These are phyloP conservation scores for Cyrtonyx montezumae DNA, from an alignment of 2,113 vertebrate species.

Conservation along the genomic window DNA sequence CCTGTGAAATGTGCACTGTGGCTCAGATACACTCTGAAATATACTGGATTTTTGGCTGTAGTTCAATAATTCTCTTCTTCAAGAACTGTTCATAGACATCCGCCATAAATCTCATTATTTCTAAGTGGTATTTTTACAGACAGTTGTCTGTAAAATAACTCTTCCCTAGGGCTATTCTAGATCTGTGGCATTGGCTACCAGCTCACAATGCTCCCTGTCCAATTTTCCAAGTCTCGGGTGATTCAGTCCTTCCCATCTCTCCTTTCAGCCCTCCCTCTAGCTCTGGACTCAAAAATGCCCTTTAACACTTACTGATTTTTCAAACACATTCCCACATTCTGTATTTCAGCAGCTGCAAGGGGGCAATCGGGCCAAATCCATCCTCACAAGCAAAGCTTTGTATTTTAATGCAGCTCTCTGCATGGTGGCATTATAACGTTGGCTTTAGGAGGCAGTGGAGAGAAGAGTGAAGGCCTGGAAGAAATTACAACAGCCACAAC, in stretches of 20 bases:
- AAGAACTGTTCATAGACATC: constrained; percentile 22
- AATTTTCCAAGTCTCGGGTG: constrained; percentile 51
- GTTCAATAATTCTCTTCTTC: constrained; percentile 8
- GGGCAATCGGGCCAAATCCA: constrained; percentile 18
- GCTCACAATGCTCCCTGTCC: constrained; percentile 35
- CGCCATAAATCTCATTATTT: constrained; percentile 42
- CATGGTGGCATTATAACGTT: constrained; percentile 39
- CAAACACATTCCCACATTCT: constrained; percentile 50
- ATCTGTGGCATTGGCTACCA: neutral
- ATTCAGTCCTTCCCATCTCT: constrained; percentile 59
- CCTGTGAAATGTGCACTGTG: neutral
- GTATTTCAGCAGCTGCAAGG: constrained; percentile 51
- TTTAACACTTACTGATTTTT: constrained; percentile 53
- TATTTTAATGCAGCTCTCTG: constrained; percentile 33
- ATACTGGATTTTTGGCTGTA: neutral
- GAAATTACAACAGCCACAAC: constrained; percentile 24
- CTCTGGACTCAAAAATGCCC: constrained; percentile 42
- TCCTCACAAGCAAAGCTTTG: constrained; percentile 72
- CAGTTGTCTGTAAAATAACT: constrained; percentile 36
- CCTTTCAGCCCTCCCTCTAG: constrained; percentile 32
- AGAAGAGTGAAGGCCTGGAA: neutral
- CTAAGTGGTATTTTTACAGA: constrained; percentile 34
- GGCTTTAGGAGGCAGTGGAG: constrained; percentile 10
- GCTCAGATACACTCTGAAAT: constrained; percentile 11
- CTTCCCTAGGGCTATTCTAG: constrained; percentile 38